Percentiles rank a stretch among this genome's conserved stretches.
phyloP scores from a whole-genome alignment of 2,797 vertebrate species.

The Diglossa cyanea region DNA sequence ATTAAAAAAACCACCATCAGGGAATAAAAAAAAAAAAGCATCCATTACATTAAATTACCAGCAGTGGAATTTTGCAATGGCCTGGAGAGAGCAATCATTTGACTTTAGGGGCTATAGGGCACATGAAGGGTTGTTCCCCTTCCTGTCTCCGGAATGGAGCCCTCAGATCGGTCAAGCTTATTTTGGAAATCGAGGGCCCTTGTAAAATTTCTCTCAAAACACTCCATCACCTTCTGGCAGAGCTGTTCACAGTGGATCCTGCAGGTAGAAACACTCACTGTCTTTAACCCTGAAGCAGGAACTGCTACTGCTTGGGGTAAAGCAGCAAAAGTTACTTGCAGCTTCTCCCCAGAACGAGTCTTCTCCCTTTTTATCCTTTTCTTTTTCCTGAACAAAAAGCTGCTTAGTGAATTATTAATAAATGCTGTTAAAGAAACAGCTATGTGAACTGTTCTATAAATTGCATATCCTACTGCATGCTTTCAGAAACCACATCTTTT shows the following conservation, averaged over 20 bases:
- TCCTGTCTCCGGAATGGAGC: not conserved
- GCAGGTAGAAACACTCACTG: not conserved
- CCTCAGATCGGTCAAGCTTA: not conserved
- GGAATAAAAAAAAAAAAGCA: not conserved
- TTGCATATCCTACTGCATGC: not conserved
- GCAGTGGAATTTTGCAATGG: not conserved
- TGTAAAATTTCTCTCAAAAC: not conserved
- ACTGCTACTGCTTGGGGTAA: not conserved
- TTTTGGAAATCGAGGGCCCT: not conserved
- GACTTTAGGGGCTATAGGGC: not conserved
- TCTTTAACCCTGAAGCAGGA: not conserved
- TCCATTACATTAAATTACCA: not conserved
- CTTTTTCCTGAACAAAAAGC: not conserved
- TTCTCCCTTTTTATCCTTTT: not conserved
- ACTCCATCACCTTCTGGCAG: not conserved
- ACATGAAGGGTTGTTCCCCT: not conserved
- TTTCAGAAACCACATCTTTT: not conserved
- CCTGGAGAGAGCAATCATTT: not conserved
- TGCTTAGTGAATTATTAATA: not conserved
- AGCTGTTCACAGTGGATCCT: not conserved
- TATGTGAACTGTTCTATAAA: not conserved
- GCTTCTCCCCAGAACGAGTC: not conserved
- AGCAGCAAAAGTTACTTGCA: not conserved
- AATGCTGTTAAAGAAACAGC: not conserved
- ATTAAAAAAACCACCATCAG: rapidly evolving